A percentile compares a stretch with the other conserved stretches of the same genome.
phyloP scores from a whole-genome alignment of 1,140 invertebrate species.

The Vanessa atalanta region DNA sequence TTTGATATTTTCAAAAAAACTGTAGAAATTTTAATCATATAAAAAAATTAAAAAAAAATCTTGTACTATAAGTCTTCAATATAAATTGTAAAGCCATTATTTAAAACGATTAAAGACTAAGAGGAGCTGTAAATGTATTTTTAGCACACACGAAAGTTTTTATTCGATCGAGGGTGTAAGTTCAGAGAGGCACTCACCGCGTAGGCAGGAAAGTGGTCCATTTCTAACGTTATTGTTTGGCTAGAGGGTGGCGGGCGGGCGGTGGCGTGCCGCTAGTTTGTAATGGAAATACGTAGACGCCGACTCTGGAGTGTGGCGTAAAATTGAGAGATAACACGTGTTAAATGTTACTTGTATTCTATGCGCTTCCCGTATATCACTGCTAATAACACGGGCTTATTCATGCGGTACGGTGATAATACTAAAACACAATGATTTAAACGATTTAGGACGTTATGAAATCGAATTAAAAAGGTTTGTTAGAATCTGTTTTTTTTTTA shows the following conservation, averaged over 20 bases:
- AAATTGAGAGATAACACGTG: conserved; percentile 1
- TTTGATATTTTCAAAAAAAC: too few relatives aligned
- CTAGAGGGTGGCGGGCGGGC: conserved; percentile 28
- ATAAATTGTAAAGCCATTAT: too few relatives aligned
- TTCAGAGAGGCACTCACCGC: conserved; percentile 36
- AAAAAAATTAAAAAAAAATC: too few relatives aligned
- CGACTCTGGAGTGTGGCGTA: conserved; percentile 35
- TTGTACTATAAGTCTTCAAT: too few relatives aligned
- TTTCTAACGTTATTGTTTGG: conserved; percentile 50
- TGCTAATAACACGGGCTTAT: not conserved
- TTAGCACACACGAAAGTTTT: conserved; percentile 13
- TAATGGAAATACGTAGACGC: conserved; percentile 69
- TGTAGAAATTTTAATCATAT: too few relatives aligned
- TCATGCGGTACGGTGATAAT: too few relatives aligned
- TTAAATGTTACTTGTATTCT: not conserved
- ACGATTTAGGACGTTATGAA: too few relatives aligned
- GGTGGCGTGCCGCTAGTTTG: conserved; percentile 40
- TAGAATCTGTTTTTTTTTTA: too few relatives aligned
- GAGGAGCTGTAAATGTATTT: conserved; percentile 5
- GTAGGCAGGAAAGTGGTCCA: conserved; percentile 49
- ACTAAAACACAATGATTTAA: too few relatives aligned
- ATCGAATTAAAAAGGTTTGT: too few relatives aligned
- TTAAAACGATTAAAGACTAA: not conserved
- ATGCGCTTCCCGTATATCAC: not conserved
- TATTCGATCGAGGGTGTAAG: conserved; percentile 24